These are phyloP conservation scores for Hemicentrotus pulcherrimus DNA, from an alignment of 35 echinoderm and acorn worm genomes.

Conservation along the genomic window DNA sequence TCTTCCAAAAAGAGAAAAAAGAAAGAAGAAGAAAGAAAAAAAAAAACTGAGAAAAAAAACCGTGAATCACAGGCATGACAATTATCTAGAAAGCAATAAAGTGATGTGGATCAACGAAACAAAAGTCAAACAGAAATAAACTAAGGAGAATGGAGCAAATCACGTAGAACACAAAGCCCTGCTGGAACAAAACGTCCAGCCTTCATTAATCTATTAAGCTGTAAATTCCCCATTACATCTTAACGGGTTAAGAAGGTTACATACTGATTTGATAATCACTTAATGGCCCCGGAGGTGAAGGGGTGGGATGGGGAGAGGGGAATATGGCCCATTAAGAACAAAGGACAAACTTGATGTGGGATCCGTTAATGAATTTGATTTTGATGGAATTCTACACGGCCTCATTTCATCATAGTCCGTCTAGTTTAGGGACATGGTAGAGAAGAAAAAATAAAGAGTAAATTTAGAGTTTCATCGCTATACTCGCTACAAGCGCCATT, in stretches of 20 bases:
- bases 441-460: background rate
- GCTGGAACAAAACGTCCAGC: background rate
- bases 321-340: background rate
- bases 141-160: background rate
- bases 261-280: background rate
- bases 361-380: slow-evolving; percentile 19
- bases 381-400: background rate
- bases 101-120: background rate
- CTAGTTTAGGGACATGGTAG: background rate
- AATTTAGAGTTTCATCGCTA: background rate
- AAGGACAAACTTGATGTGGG: background rate
- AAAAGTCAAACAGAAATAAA: background rate
- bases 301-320: background rate
- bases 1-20: too few relatives aligned
- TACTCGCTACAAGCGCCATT: background rate
- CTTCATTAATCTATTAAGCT: background rate
- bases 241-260: slow-evolving; percentile 11
- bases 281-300: background rate
- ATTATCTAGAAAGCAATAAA: too few relatives aligned
- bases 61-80: too few relatives aligned
- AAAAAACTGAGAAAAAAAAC: too few relatives aligned
- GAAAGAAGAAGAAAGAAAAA: too few relatives aligned
- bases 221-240: background rate
- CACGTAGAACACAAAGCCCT: background rate
- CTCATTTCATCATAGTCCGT: background rate